Conservation (phyloP, 2,797 vertebrate species). For the Lateolabrax maculatus region DNA sequence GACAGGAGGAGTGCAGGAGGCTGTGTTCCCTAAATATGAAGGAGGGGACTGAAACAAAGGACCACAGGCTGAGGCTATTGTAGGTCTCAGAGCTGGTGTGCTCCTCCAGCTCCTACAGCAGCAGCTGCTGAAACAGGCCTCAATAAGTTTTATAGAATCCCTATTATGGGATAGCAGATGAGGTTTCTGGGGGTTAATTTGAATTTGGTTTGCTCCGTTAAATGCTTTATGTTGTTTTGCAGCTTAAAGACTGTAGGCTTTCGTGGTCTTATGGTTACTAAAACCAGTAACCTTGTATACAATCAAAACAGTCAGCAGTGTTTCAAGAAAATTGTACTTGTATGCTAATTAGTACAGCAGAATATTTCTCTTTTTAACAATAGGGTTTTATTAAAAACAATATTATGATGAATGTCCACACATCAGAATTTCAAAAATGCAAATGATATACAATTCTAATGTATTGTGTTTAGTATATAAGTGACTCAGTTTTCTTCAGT, state of each 20-base stretch:
- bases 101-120: conserved; percentile 47
- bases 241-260: conserved; percentile 41
- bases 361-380: neutral
- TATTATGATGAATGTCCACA: neutral
- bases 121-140: conserved; percentile 66
- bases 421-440: neutral
- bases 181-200: conserved; percentile 78
- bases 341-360: neutral
- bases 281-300: conserved; percentile 17
- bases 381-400: neutral
- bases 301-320: conserved; percentile 24
- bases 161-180: conserved; percentile 73
- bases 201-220: conserved; percentile 73
- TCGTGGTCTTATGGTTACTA: conserved; percentile 26
- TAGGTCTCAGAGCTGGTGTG: conserved; percentile 13
- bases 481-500: neutral
- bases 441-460: neutral
- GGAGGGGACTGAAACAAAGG: conserved; percentile 10
- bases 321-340: conserved; percentile 11
- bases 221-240: conserved; percentile 62
- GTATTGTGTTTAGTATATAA: neutral
- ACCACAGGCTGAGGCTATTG: conserved; percentile 5
- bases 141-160: conserved; percentile 78
- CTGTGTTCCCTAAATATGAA: conserved; percentile 2
- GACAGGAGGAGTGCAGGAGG: conserved; percentile 8